Evolutionary conservation across 2,888 invertebrate species (phyloP).

Genomic region (Heteropelma amictum): DNA sequence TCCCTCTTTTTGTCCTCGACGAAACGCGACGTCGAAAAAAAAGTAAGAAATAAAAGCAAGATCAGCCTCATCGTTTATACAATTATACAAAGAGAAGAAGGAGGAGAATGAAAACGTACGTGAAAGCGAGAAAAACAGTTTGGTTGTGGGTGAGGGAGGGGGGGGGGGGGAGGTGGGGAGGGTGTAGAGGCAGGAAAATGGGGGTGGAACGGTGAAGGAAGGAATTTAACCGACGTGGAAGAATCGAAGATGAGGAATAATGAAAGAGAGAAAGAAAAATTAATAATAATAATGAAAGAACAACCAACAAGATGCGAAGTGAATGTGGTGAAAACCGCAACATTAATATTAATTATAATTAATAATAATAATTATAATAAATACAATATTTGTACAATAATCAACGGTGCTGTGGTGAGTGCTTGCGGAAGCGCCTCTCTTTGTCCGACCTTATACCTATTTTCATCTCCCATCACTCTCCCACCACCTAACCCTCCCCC

Average conservation of each 20-base stretch:
- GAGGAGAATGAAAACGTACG: slow-evolving; percentile 23
- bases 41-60: too few relatives aligned
- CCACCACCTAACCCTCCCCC: slow-evolving; percentile 37
- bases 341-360: slow-evolving; percentile 77
- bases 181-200: slow-evolving; percentile 25
- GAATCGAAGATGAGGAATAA: slow-evolving; percentile 24
- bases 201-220: slow-evolving; percentile 53
- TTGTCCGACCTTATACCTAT: slow-evolving; percentile 49
- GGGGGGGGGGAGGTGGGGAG: slow-evolving; percentile 18
- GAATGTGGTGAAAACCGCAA: slow-evolving; percentile 75
- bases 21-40: slow-evolving; percentile 43
- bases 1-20: too few relatives aligned
- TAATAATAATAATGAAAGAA: slow-evolving; percentile 21
- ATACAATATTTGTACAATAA: slow-evolving; percentile 78
- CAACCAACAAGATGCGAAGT: slow-evolving; percentile 68
- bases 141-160: slow-evolving; percentile 25
- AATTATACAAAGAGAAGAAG: slow-evolving; percentile 59
- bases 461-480: slow-evolving; percentile 26
- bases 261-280: neutral
- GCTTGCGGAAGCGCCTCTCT: slow-evolving; percentile 66
- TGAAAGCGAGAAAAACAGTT: slow-evolving; percentile 19
- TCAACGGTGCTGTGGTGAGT: slow-evolving; percentile 75
- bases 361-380: slow-evolving; percentile 77
- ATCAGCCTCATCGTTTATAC: slow-evolving; percentile 53
- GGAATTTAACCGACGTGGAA: slow-evolving; percentile 67